Percentiles rank a stretch among this genome's conserved stretches.
These are phyloP conservation scores for Tangara arthus DNA, from an alignment of 2,797 vertebrate species.

Conservation along the genomic window DNA sequence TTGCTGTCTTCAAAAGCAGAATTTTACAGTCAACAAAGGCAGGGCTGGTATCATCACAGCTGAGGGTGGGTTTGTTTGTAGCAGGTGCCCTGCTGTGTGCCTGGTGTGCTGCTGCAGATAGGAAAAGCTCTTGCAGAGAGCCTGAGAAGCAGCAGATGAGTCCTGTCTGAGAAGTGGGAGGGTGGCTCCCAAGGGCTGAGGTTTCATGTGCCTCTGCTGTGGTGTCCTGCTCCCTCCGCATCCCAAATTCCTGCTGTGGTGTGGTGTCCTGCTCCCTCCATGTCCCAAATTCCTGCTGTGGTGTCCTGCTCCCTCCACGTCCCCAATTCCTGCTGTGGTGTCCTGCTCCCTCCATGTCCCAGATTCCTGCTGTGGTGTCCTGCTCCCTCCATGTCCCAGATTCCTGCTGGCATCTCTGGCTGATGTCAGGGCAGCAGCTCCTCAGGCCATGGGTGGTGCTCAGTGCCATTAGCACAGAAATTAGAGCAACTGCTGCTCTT, in stretches of 20 bases:
- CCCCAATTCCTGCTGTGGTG: background rate
- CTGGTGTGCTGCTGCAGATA: background rate
- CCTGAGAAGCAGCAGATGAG: background rate
- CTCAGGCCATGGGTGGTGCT: background rate
- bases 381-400: no score
- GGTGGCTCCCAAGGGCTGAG: background rate
- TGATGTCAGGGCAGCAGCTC: background rate
- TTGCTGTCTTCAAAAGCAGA: slow-evolving; percentile 43
- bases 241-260: background rate
- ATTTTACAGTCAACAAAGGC: background rate
- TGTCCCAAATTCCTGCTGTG: background rate
- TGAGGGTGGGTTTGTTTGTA: background rate
- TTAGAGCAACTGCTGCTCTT: background rate
- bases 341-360: background rate
- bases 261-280: background rate
- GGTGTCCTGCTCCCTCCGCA: background rate
- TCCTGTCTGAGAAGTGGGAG: background rate
- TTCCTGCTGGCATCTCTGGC: background rate
- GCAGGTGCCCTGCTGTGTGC: background rate
- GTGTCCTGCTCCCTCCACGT: no score
- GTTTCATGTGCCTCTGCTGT: background rate
- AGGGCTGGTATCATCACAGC: background rate
- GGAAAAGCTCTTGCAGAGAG: background rate
- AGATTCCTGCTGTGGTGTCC: rapidly evolving
- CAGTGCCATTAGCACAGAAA: background rate